Evolutionary conservation across 2,888 invertebrate species (phyloP).

Genomic region (Meiosimyza platycephala): DNA sequence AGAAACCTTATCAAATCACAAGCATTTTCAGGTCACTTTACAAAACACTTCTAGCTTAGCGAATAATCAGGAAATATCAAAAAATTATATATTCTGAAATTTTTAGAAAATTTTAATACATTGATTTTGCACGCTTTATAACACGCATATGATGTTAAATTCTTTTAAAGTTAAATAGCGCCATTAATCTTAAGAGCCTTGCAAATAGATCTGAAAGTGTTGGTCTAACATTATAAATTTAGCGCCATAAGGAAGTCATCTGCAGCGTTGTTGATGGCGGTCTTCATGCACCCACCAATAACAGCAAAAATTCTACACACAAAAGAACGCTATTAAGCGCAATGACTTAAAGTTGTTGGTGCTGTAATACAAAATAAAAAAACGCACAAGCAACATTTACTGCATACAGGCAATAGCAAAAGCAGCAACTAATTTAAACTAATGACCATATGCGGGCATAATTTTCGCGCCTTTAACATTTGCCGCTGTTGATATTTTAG

Average conservation of each 20-base stretch:
- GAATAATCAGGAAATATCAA: too few species aligned
- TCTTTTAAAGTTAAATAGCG: background rate
- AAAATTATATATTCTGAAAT: too few species aligned
- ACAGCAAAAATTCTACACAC: background rate
- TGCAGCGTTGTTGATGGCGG: conserved; percentile 21
- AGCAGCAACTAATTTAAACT: conserved; percentile 8
- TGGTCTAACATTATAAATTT: too few species aligned
- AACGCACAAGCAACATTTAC: background rate
- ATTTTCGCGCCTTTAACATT: conserved; percentile 16
- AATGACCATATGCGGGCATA: conserved; percentile 25
- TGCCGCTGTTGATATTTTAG: background rate
- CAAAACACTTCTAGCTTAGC: too few species aligned
- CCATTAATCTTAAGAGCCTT: conserved; percentile 2
- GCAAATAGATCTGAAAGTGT: background rate
- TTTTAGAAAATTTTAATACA: too few species aligned
- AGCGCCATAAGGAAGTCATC: too few species aligned
- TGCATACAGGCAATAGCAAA: background rate
- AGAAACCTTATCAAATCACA: too few species aligned
- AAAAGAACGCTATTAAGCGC: background rate
- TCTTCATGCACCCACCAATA: background rate
- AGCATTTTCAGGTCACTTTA: too few species aligned
- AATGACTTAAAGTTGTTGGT: background rate
- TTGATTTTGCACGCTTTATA: background rate
- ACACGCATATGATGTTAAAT: too few species aligned
- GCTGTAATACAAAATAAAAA: background rate